Evolutionary conservation across 2,888 invertebrate genomes (phyloP).

Genomic region (Anodontia alba): DNA sequence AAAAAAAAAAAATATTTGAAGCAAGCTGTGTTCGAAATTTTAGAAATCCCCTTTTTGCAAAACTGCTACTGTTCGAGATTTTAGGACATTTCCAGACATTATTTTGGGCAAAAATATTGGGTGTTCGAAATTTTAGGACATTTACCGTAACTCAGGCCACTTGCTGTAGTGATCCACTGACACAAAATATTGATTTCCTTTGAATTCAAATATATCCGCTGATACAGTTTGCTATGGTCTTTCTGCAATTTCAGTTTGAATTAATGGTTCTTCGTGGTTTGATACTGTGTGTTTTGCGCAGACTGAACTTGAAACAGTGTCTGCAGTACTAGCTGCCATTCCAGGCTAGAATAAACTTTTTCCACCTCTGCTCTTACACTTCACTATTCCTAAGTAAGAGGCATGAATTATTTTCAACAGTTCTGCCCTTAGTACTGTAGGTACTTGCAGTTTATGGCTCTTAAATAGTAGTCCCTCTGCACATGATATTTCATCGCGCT

Average conservation of each 20-base stretch:
- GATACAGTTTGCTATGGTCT: conserved; percentile 45
- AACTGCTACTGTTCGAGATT: too few species aligned
- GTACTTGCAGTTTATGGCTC: too few species aligned
- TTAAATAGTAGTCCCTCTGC: conserved; percentile 42
- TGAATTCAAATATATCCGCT: conserved; percentile 19
- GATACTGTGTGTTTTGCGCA: conserved; percentile 35
- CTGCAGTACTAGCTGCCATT: conserved; percentile 31
- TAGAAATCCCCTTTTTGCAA: too few species aligned
- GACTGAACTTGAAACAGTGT: conserved; percentile 28
- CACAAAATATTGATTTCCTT: conserved; percentile 34
- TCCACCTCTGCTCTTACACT: conserved; percentile 44
- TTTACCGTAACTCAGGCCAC: conserved; percentile 36
- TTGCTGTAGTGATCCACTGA: conserved; percentile 38
- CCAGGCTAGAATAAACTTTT: conserved; percentile 46
- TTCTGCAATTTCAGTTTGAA: conserved; percentile 32
- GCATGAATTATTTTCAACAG: conserved; percentile 37
- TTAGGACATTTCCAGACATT: too few species aligned
- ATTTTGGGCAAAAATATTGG: too few species aligned
- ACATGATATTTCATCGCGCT: conserved; percentile 44
- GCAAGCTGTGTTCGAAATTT: too few species aligned
- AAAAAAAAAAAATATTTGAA: too few species aligned
- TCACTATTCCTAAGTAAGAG: conserved; percentile 50
- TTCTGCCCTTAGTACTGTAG: conserved; percentile 23
- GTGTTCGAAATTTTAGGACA: too few species aligned
- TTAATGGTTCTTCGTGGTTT: conserved; percentile 56